These are phyloP conservation scores for Erebia ligea DNA, from an alignment of 2,888 invertebrate species.

Conservation along the genomic window DNA sequence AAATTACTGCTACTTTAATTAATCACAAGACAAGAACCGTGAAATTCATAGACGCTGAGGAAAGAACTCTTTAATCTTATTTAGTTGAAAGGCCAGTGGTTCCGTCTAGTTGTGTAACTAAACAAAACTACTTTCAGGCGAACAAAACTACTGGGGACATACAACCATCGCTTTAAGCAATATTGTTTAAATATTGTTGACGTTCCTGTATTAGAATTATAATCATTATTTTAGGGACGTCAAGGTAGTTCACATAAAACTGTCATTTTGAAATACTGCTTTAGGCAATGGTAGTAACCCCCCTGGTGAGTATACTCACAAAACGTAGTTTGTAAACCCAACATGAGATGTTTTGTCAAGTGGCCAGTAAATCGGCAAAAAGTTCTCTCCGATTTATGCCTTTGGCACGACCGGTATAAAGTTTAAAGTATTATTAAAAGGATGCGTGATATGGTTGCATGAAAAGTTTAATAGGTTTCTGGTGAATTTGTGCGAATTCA, in stretches of 20 bases:
- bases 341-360: conserved; percentile 32
- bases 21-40: conserved; percentile 40
- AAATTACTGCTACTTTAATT: conserved; percentile 35
- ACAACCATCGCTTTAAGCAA: too few relatives aligned
- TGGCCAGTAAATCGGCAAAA: conserved; percentile 26
- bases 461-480: background rate
- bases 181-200: too few relatives aligned
- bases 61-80: conserved; percentile 48
- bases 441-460: conserved; percentile 3
- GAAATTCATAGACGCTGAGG: conserved; percentile 46
- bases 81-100: conserved; percentile 42
- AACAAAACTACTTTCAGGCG: conserved; percentile 29
- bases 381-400: conserved; percentile 26
- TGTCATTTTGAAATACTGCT: too few relatives aligned
- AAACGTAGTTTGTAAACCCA: conserved; percentile 25
- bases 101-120: conserved; percentile 35
- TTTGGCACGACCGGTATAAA: conserved; percentile 20
- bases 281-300: too few relatives aligned
- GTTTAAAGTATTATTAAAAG: conserved; percentile 24
- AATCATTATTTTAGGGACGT: too few relatives aligned
- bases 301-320: conserved; percentile 28
- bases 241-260: too few relatives aligned
- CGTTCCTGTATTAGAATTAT: too few relatives aligned
- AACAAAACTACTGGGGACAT: background rate
- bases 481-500: background rate